Base-by-base conservation (phyloP, 2,113 vertebrate species). In the Acanthochromis polyacanthus region DNA sequence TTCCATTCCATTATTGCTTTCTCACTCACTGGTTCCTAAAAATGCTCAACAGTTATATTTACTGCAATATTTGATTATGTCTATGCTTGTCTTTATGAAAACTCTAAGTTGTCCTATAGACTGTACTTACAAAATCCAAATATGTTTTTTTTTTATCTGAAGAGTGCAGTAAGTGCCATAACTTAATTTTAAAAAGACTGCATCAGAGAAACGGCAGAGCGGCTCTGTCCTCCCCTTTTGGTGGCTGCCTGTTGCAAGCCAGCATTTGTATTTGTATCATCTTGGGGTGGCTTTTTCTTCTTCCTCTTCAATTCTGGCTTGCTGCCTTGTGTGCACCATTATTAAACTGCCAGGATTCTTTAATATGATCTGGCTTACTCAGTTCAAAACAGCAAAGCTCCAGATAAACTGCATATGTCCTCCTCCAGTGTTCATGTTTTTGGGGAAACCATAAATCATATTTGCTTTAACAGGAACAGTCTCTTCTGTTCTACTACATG, bases 321-420 rank as follows among this genome's bases (percentile, higher is more conserved):
- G n/a, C 36, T 69, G 78, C 75, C 80, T 65, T 48, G 66, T 55
- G 66, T 72, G 61, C 20, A 59, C 20, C 43, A 77, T 85, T 72
- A 80, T 60, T 50, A 78, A 78, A 72, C 60, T 36, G 43, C 19
- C n/a, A 38, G 32, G 58, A 53, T 70, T 75, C 69, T 69, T 85
- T 77, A 59, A 80, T 81, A 69, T 86, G 78, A 57, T 69, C 38
- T 10, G 12, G 53, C 58, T 64, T 36, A 55, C 75, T 46, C 40
- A 16, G 45, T 15, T 16, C 14, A n/a, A 73, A 71, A 25, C 43
- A 59, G 58, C 32, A 75, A 64, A 55, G 55, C 45, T 51, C 17
- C 52, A 62, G 25, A 62, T 46, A 59, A 30, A 57, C 22, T 5
- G 1, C 50, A 15, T 32, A 9, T 10, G 17, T 57, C 32, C 32